phyloP scores from a whole-genome alignment of 2,797 vertebrate species.

The Iguana delicatissima region DNA sequence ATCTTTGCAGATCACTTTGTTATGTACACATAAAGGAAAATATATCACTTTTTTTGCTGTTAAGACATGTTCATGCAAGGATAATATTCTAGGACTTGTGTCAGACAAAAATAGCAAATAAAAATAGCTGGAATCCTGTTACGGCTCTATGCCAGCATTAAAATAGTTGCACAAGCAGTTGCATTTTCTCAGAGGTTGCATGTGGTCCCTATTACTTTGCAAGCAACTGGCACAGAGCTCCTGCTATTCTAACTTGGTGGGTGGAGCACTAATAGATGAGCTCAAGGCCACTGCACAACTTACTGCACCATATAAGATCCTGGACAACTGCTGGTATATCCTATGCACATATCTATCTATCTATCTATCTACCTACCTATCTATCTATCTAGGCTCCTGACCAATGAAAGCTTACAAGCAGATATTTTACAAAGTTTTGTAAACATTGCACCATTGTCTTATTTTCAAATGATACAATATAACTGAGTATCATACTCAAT shows the following conservation, averaged over 20 bases:
- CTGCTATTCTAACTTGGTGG: background rate
- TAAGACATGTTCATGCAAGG: constrained; percentile 3
- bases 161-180: background rate
- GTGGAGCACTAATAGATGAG: background rate
- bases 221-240: no score
- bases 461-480: background rate
- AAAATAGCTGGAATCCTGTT: background rate
- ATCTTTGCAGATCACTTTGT: background rate
- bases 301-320: no score
- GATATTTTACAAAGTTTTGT: no score
- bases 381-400: no score
- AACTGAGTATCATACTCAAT: background rate
- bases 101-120: background rate
- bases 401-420: background rate
- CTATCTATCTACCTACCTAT: no score
- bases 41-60: background rate
- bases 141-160: background rate
- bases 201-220: no score
- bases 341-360: no score
- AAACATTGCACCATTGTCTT: no score
- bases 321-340: no score
- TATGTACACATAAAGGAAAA: background rate
- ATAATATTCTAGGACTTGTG: background rate
- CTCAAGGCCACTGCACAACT: no score
- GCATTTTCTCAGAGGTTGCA: no score